phyloP scores from a whole-genome alignment of 2,797 vertebrate genomes.

The Eidolon dupreanum region DNA sequence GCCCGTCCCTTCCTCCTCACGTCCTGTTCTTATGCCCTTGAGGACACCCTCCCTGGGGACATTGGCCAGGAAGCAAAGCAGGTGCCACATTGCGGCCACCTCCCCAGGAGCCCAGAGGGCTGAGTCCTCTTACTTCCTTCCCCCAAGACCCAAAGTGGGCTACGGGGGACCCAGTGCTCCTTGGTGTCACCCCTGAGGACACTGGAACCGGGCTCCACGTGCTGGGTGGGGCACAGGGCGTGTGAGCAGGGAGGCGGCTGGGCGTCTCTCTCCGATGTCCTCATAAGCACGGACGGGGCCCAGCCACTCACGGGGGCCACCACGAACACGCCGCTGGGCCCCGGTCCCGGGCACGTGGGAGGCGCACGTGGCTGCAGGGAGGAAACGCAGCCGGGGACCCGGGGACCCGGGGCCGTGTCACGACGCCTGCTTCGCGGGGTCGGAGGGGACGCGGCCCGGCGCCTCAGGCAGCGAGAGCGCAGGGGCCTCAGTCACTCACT shows the following conservation, averaged over 20 bases:
- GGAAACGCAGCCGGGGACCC: background rate
- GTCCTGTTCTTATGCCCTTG: background rate
- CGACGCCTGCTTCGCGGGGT: no score
- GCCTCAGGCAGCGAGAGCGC: no score
- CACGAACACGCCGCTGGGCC: background rate
- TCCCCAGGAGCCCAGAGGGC: background rate
- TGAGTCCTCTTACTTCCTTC: background rate
- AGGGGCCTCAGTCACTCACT: no score
- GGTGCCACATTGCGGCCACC: background rate
- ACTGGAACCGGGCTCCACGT: background rate
- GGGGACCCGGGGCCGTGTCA: no score
- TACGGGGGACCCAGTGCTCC: accelerated
- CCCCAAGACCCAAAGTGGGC: background rate
- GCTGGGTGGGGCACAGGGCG: no score
- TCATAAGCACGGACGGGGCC: background rate
- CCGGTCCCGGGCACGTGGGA: background rate
- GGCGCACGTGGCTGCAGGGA: accelerated
- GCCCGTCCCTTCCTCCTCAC: background rate
- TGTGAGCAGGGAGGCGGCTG: accelerated
- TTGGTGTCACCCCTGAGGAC: background rate
- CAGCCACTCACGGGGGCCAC: no score
- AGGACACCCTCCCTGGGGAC: background rate
- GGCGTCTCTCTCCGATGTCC: background rate
- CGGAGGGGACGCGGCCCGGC: no score
- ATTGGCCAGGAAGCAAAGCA: background rate